phyloP scores from a whole-genome alignment of 2,113 vertebrate species.

The Rallus limicola region DNA sequence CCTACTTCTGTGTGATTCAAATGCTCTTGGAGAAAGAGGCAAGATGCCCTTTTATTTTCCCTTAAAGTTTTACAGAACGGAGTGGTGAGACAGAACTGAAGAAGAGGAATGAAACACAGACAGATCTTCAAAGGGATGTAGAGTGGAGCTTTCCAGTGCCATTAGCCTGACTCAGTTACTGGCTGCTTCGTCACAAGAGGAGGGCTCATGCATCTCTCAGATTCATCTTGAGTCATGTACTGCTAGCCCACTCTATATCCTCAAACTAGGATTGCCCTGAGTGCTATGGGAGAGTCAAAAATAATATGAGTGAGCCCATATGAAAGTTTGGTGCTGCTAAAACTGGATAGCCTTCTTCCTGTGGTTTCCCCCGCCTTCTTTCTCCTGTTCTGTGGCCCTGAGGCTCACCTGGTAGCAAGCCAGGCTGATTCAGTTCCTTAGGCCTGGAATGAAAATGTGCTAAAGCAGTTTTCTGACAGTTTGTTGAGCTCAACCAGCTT shows the following conservation, averaged over 20 bases:
- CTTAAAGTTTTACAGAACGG: neutral
- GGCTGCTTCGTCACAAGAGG: neutral
- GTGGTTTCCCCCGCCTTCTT: neutral
- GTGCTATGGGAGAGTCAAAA: neutral
- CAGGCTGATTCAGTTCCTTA: neutral
- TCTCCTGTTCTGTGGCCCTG: neutral
- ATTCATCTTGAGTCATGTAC: neutral
- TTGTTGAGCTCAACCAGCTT: neutral
- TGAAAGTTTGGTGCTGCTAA: neutral
- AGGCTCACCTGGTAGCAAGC: neutral
- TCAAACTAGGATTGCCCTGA: neutral
- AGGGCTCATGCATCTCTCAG: neutral
- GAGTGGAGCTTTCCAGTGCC: neutral
- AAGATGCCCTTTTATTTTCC: neutral
- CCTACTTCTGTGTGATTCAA: constrained; percentile 40
- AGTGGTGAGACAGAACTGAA: neutral
- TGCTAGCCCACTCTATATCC: neutral
- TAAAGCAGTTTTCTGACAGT: neutral
- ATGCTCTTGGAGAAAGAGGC: constrained; percentile 10
- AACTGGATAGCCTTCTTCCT: neutral
- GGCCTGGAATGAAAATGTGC: neutral
- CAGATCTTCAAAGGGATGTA: neutral
- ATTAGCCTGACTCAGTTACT: neutral
- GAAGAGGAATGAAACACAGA: neutral
- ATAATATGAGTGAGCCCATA: neutral